Evolutionary conservation across 2,113 vertebrate genomes (phyloP).

Genomic region (Lepisosteus osseus): DNA sequence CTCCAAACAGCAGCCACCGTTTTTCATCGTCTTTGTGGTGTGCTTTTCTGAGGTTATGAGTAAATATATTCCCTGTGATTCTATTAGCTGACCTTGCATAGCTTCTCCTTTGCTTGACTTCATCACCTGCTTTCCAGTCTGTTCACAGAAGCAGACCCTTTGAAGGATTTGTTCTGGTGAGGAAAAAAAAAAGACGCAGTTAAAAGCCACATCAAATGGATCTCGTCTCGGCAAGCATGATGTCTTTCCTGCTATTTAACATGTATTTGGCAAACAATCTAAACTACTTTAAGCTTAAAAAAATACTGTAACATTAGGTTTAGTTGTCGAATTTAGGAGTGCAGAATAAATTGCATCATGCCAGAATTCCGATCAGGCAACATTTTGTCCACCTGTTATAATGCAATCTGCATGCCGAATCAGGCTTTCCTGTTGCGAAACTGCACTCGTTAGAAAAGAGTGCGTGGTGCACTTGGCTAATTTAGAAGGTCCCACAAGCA

Average conservation of each 20-base stretch:
- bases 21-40: too few species aligned
- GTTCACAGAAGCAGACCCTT: slow-evolving; percentile 38
- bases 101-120: not conserved
- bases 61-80: too few species aligned
- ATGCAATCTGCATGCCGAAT: not conserved
- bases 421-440: slow-evolving; percentile 2
- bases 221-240: too few species aligned
- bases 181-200: slow-evolving; percentile 4
- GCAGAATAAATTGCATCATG: not conserved
- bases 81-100: slow-evolving; percentile 36
- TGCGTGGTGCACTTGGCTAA: too few species aligned
- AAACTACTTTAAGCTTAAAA: not conserved
- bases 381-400: not conserved
- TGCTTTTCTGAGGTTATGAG: too few species aligned
- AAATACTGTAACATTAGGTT: not conserved
- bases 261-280: not conserved
- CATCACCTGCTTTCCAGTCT: slow-evolving; percentile 52
- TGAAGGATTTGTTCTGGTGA: slow-evolving; percentile 63
- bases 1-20: too few species aligned
- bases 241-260: not conserved
- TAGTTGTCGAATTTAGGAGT: not conserved
- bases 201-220: not conserved
- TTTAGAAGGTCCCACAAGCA: too few species aligned
- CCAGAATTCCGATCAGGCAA: not conserved
- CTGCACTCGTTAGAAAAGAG: not conserved